Percentiles rank a stretch among this genome's conserved stretches.
Conservation (phyloP, 2,888 invertebrate species). For the Cantharis nigra region DNA sequence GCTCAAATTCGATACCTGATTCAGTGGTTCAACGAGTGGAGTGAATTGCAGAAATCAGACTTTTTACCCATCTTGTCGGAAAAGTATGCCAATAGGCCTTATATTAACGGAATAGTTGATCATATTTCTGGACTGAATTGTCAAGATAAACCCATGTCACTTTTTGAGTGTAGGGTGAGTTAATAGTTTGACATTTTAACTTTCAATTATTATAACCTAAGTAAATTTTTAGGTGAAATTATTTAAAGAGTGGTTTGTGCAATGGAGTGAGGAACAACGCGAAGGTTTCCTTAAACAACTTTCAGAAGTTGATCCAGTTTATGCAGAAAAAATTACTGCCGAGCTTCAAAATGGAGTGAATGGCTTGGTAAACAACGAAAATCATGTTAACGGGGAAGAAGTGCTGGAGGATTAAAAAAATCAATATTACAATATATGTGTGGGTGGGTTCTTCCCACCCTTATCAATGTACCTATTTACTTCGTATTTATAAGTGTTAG, state of each 20-base stretch:
- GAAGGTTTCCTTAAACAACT: slow-evolving; percentile 71
- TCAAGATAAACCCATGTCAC: slow-evolving; percentile 76
- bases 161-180: slow-evolving; percentile 81
- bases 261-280: slow-evolving; percentile 77
- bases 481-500: neutral
- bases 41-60: slow-evolving; percentile 84
- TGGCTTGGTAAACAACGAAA: slow-evolving; percentile 42
- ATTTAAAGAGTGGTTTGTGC: slow-evolving; percentile 82
- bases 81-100: slow-evolving; percentile 63
- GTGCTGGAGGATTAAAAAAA: slow-evolving; percentile 42
- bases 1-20: slow-evolving; percentile 80
- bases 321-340: slow-evolving; percentile 71
- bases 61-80: slow-evolving; percentile 78
- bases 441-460: neutral
- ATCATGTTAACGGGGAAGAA: slow-evolving; percentile 39
- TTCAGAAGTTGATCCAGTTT: slow-evolving; percentile 72
- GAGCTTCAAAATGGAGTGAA: slow-evolving; percentile 55
- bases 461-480: neutral
- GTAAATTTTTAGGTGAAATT: slow-evolving; percentile 69
- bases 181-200: slow-evolving; percentile 5
- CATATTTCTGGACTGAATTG: slow-evolving; percentile 69
- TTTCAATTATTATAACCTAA: neutral
- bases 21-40: slow-evolving; percentile 90
- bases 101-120: slow-evolving; percentile 75
- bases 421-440: neutral